Conservation (phyloP, 2,797 vertebrate genomes). For the Amazona finschi region DNA sequence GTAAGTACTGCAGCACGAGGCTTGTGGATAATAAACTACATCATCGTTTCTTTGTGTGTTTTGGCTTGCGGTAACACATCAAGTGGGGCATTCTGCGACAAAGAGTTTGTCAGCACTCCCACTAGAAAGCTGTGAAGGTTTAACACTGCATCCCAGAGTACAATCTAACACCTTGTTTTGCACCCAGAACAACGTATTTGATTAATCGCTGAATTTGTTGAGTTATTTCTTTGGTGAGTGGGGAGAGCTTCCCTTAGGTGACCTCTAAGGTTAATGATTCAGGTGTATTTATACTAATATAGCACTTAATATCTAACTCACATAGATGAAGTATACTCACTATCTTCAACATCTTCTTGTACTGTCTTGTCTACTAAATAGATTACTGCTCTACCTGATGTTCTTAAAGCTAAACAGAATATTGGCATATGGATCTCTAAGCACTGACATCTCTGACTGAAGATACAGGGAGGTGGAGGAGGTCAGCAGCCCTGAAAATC, state of each 20-base stretch:
- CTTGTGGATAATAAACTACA: neutral
- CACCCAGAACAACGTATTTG: neutral
- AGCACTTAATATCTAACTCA: neutral
- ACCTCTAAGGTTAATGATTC: neutral
- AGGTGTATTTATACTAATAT: neutral
- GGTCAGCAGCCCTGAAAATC: neutral
- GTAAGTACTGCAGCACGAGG: neutral
- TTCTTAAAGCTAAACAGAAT: neutral
- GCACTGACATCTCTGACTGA: neutral
- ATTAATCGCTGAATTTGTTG: neutral
- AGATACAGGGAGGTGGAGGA: neutral
- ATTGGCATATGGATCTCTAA: neutral
- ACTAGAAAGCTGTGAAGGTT: neutral
- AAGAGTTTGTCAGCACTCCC: neutral
- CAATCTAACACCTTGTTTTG: neutral
- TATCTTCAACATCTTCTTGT: neutral
- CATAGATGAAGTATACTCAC: neutral
- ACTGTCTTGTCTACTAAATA: neutral
- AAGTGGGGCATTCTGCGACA: neutral
- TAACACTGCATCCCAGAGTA: neutral
- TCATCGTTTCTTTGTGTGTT: neutral
- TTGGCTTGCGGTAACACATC: neutral
- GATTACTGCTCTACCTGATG: neutral
- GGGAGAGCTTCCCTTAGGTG: neutral
- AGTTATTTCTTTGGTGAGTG: neutral